A percentile compares a stretch with the other conserved stretches of the same genome.
phyloP scores from a whole-genome alignment of 2,113 vertebrate genomes.

The Mus musculus region DNA sequence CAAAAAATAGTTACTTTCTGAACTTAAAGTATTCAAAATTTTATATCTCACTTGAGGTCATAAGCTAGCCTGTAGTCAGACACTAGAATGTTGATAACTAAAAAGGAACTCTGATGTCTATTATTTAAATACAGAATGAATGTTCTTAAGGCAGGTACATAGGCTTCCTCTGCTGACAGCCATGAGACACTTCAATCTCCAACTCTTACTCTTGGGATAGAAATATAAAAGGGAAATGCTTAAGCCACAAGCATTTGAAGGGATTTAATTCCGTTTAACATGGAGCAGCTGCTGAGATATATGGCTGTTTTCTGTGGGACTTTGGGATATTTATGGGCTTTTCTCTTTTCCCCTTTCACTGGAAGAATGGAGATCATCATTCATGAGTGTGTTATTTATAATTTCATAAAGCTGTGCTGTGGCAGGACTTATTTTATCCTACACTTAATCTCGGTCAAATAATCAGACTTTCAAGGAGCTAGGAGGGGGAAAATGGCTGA shows the following conservation, averaged over 20 bases:
- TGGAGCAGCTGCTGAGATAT: conserved; percentile 71
- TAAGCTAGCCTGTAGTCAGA: background rate
- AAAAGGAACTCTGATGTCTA: background rate
- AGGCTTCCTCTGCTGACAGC: background rate
- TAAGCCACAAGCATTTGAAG: conserved; percentile 58
- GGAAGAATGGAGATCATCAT: conserved; percentile 90
- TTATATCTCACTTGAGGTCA: conserved; percentile 8
- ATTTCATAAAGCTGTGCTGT: conserved; percentile 94
- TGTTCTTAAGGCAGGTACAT: background rate
- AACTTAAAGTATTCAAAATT: conserved; percentile 17
- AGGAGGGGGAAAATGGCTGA: conserved; percentile 74
- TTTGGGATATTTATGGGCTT: conserved; percentile 85
- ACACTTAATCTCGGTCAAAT: conserved; percentile 89
- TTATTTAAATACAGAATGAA: conserved; percentile 48
- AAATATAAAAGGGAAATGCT: conserved; percentile 50
- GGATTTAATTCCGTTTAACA: conserved; percentile 78
- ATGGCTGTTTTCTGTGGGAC: conserved; percentile 78
- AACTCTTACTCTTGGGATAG: background rate
- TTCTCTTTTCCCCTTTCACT: conserved; percentile 84
- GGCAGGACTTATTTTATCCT: conserved; percentile 93
- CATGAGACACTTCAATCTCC: background rate
- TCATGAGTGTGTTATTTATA: conserved; percentile 89
- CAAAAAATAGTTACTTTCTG: background rate
- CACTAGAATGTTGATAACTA: background rate
- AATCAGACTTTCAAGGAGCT: conserved; percentile 81